These are phyloP conservation scores for Hypomecis atomaria DNA, from an alignment of 2,888 invertebrate genomes.

Conservation along the genomic window DNA sequence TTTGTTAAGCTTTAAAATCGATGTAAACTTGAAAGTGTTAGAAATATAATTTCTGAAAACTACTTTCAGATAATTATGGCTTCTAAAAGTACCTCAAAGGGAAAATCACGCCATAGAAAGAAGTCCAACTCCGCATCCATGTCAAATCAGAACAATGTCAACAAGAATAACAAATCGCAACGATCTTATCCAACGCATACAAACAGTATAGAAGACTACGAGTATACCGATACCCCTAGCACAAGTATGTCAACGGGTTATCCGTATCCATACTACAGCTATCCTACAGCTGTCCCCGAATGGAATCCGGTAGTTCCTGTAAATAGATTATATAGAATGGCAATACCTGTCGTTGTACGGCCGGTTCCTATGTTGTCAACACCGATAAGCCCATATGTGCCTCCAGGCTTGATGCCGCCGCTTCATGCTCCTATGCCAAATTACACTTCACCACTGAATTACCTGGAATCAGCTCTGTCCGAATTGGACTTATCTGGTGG, in stretches of 20 bases:
- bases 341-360: constrained; percentile 43
- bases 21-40: too few species aligned
- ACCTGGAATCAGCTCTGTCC: constrained; percentile 26
- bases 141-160: too few species aligned
- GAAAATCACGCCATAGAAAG: too few species aligned
- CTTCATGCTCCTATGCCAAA: background rate
- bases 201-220: background rate
- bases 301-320: constrained; percentile 45
- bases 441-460: background rate
- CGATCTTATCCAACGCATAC: background rate
- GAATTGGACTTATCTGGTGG: constrained; percentile 17
- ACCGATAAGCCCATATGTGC: constrained; percentile 43
- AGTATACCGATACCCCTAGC: background rate
- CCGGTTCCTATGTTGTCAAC: constrained; percentile 39
- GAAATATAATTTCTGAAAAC: too few species aligned
- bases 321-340: constrained; percentile 41
- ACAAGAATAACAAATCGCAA: too few species aligned
- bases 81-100: too few species aligned
- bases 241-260: constrained; percentile 40
- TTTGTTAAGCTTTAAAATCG: too few species aligned
- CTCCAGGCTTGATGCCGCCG: constrained; percentile 2
- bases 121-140: too few species aligned
- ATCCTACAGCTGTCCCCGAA: constrained; percentile 42
- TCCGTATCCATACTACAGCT: constrained; percentile 31
- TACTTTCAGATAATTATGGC: too few species aligned